Evolutionary conservation across 2,888 invertebrate species (phyloP).

Genomic region (Aproaerema taeniolella): DNA sequence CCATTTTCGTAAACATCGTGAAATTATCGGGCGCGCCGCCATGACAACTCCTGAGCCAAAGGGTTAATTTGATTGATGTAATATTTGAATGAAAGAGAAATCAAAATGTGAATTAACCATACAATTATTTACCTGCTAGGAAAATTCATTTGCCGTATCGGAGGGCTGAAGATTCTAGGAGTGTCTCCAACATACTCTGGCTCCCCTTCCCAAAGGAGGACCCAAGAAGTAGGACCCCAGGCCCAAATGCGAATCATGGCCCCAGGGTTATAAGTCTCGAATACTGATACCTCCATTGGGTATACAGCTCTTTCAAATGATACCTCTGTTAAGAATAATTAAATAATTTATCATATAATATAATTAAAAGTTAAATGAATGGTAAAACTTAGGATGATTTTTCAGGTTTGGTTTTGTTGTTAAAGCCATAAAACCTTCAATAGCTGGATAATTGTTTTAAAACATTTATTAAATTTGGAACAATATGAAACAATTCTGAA

Average conservation of each 20-base stretch:
- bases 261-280: slow-evolving; percentile 92
- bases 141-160: slow-evolving; percentile 75
- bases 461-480: no score
- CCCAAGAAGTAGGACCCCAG: slow-evolving; percentile 77
- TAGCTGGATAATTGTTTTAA: no score
- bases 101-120: no score
- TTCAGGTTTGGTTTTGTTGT: no score
- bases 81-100: no score
- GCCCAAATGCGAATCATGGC: slow-evolving; percentile 90
- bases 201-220: slow-evolving; percentile 85
- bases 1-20: no score
- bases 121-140: slow-evolving; percentile 56
- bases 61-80: no score
- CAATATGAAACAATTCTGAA: no score
- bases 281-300: slow-evolving; percentile 84
- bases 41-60: no score
- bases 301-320: slow-evolving; percentile 82
- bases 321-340: slow-evolving; percentile 70
- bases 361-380: neutral
- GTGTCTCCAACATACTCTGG: slow-evolving; percentile 78
- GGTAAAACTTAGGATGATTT: no score
- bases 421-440: no score
- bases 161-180: slow-evolving; percentile 87
- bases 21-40: no score
- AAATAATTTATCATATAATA: neutral